Evolutionary conservation across 2,797 vertebrate genomes (phyloP).

Genomic region (Lutjanus argentimaculatus): DNA sequence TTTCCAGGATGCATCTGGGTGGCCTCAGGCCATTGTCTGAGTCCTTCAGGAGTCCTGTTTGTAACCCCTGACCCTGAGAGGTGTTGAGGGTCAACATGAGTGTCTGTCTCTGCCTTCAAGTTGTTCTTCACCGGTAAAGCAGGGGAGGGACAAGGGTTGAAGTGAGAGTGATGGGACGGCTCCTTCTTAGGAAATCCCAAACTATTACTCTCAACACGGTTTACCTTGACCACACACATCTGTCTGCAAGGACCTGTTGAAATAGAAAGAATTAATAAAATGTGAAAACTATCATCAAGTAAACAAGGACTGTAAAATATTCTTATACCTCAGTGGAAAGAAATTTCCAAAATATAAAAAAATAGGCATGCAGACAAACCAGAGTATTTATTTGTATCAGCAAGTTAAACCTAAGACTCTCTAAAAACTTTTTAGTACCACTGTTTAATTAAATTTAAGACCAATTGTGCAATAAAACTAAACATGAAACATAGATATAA

Average conservation of each 20-base stretch:
- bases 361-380: neutral
- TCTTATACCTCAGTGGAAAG: constrained; percentile 10
- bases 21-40: constrained; percentile 50
- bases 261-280: constrained; percentile 9
- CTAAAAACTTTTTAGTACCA: too few relatives aligned
- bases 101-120: constrained; percentile 43
- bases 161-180: constrained; percentile 32
- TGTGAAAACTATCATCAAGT: constrained; percentile 1
- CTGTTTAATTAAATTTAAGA: too few relatives aligned
- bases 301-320: neutral
- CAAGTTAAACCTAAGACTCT: too few relatives aligned
- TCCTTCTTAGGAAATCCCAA: constrained; percentile 68
- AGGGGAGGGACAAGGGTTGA: constrained; percentile 34
- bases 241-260: constrained; percentile 83
- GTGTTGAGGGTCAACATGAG: constrained; percentile 44
- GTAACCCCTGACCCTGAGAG: constrained; percentile 56
- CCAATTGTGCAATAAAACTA: too few relatives aligned
- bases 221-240: constrained; percentile 88
- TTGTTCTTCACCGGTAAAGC: constrained; percentile 55
- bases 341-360: neutral
- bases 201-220: constrained; percentile 81
- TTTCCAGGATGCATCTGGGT: constrained; percentile 39
- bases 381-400: too few relatives aligned
- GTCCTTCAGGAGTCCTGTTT: constrained; percentile 55
- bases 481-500: too few relatives aligned